phyloP scores from a whole-genome alignment of 2,888 invertebrate genomes.

The Margaritifera margaritifera region DNA sequence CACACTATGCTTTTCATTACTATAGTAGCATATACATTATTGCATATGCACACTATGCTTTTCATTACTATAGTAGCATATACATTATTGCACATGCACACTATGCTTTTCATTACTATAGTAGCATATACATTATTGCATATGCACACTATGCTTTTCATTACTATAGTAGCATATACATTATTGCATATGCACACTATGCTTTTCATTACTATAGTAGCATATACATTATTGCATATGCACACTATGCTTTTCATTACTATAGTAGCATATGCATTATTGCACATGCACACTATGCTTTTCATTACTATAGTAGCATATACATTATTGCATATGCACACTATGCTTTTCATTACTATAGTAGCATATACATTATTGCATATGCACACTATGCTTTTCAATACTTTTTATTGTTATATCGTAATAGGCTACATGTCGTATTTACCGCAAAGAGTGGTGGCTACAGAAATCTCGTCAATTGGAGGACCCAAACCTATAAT shows the following conservation, averaged over 20 bases:
- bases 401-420: neutral
- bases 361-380: neutral
- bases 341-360: too few species aligned
- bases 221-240: neutral
- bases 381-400: neutral
- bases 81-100: neutral
- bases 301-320: neutral
- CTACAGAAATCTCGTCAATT: slow-evolving; percentile 13
- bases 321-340: neutral
- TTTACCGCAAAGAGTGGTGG: slow-evolving; percentile 22
- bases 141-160: neutral
- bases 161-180: neutral
- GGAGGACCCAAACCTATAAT: slow-evolving; percentile 8
- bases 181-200: neutral
- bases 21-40: neutral
- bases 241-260: neutral
- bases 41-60: neutral
- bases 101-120: accelerated
- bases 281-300: neutral
- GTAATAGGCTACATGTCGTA: slow-evolving; percentile 11
- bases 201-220: too few species aligned
- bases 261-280: neutral
- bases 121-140: neutral
- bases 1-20: neutral
- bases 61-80: neutral